A percentile compares a stretch with the other conserved stretches of the same genome.
Evolutionary conservation across 2,797 vertebrate genomes (phyloP).

Genomic region (Astyanax mexicanus): DNA sequence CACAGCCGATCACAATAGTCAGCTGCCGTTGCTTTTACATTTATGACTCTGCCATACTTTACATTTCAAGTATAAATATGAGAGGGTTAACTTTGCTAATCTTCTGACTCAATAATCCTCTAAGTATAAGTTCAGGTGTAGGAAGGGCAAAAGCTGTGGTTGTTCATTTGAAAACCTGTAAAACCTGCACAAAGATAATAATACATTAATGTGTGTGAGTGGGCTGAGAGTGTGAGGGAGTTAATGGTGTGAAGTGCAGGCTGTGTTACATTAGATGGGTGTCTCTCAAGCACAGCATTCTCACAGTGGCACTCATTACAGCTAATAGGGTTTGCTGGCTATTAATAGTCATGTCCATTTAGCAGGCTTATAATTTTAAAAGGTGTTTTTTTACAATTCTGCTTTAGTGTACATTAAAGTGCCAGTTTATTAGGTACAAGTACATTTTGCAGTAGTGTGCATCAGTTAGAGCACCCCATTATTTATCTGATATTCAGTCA

Average conservation of each 20-base stretch:
- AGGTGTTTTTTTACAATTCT: not conserved
- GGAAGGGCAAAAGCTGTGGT: no score
- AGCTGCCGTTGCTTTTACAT: no score
- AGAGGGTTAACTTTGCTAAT: not conserved
- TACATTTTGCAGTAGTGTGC: no score
- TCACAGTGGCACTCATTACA: constrained; percentile 40
- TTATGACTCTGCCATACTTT: no score
- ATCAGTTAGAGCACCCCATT: no score
- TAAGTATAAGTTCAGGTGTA: not conserved
- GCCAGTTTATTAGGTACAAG: not conserved
- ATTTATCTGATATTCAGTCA: no score
- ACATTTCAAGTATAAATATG: no score
- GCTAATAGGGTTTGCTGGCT: constrained; percentile 34
- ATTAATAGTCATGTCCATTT: constrained; percentile 30
- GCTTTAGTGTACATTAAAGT: not conserved
- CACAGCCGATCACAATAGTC: no score
- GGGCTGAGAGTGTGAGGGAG: constrained; percentile 63
- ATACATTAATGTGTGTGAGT: constrained; percentile 14
- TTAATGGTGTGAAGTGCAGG: constrained; percentile 67
- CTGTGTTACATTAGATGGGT: constrained; percentile 43
- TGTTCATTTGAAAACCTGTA: not conserved
- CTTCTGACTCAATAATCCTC: not conserved
- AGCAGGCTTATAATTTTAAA: not conserved
- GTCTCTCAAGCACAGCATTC: constrained; percentile 26
- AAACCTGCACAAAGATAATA: constrained; percentile 6